These are phyloP conservation scores for Aythya fuligula DNA, from an alignment of 2,797 vertebrate species.

Conservation along the genomic window DNA sequence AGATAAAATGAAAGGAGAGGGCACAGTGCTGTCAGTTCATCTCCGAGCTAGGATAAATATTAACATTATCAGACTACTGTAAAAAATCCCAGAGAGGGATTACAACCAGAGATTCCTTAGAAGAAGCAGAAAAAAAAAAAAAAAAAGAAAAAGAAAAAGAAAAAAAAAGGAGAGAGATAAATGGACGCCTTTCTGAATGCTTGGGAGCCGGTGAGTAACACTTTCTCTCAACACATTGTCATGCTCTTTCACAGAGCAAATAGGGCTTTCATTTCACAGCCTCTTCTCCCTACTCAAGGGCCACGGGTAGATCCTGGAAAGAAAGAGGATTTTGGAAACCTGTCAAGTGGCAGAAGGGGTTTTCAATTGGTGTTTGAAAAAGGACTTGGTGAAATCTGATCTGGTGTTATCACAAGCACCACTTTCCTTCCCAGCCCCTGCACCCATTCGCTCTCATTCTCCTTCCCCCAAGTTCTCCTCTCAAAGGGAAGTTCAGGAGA, in stretches of 20 bases:
- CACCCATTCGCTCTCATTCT: rapidly evolving
- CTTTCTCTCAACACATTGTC: conserved; percentile 86
- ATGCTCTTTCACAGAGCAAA: conserved; percentile 84
- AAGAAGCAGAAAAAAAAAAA: conserved; percentile 48
- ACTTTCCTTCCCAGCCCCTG: conserved; percentile 47
- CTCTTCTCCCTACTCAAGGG: conserved; percentile 40
- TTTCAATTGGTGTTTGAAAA: conserved; percentile 56
- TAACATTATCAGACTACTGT: conserved; percentile 86
- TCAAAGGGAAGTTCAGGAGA: conserved; percentile 70
- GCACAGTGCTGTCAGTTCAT: conserved; percentile 50
- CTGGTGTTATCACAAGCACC: conserved; percentile 53
- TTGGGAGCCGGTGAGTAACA: conserved; percentile 78
- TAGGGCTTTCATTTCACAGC: conserved; percentile 77
- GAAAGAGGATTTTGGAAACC: conserved; percentile 65
- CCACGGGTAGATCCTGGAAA: conserved; percentile 38
- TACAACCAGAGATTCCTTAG: conserved; percentile 83
- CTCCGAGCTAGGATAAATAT: conserved; percentile 84
- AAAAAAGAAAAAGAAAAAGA: neutral
- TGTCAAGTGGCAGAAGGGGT: conserved; percentile 55
- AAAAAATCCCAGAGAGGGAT: conserved; percentile 85
- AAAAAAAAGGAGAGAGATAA: conserved; percentile 62
- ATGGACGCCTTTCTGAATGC: conserved; percentile 79
- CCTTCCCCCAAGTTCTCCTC: neutral
- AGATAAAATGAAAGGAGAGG: conserved; percentile 50
- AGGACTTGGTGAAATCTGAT: conserved; percentile 56